Conservation (phyloP, 1,140 invertebrate genomes). For the Gryllus bimaculatus region DNA sequence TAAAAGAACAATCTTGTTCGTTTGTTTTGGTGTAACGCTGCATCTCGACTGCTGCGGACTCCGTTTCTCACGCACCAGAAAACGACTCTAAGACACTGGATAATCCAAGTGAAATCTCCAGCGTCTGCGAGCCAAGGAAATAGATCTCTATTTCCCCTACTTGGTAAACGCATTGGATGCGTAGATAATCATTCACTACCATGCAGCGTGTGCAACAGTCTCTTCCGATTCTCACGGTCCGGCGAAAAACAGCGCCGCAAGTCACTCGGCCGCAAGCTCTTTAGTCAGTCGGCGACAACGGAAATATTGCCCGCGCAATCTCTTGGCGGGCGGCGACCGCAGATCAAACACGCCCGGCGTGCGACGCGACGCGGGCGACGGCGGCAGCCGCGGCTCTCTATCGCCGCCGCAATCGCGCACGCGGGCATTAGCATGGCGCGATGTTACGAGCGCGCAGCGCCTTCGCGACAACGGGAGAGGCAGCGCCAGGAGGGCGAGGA, state of each 20-base stretch:
- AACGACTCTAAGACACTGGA: too few relatives aligned
- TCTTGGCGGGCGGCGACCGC: background rate
- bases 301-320: background rate
- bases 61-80: background rate
- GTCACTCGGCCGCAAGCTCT: background rate
- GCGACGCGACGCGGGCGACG: too few relatives aligned
- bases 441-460: background rate
- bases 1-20: too few relatives aligned
- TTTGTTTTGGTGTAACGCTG: background rate
- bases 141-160: background rate
- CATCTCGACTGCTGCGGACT: background rate
- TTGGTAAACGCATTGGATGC: background rate
- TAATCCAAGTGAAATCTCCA: too few relatives aligned
- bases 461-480: background rate
- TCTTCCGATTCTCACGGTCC: background rate
- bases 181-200: background rate
- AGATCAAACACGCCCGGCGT: too few relatives aligned
- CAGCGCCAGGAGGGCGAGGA: background rate
- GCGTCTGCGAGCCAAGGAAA: too few relatives aligned
- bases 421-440: background rate
- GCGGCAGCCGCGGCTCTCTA: background rate
- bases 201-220: background rate
- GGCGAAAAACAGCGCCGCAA: background rate
- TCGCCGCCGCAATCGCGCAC: background rate
- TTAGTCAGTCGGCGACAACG: background rate